These are phyloP conservation scores for Ormyrus thymus DNA, from an alignment of 2,888 invertebrate genomes.

Conservation along the genomic window DNA sequence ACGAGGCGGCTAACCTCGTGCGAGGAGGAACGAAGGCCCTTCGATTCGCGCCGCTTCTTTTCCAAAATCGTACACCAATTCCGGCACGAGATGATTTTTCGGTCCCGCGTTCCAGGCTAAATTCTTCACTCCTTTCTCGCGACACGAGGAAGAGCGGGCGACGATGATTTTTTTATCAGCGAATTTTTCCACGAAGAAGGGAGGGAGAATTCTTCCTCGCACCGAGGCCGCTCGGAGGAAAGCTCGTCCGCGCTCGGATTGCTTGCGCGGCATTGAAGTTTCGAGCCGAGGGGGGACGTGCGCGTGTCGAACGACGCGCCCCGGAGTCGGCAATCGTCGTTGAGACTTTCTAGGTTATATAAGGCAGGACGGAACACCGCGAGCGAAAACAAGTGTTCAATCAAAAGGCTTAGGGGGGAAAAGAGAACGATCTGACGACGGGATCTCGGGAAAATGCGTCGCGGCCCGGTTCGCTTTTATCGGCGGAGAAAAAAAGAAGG, in stretches of 20 bases:
- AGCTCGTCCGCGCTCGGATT: not conserved
- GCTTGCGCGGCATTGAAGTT: not conserved
- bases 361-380: not conserved
- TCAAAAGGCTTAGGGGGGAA: not conserved
- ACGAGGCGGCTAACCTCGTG: conserved; percentile 2
- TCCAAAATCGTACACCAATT: too few species aligned
- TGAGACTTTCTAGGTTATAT: conserved; percentile 24
- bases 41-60: too few species aligned
- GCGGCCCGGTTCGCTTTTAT: not conserved
- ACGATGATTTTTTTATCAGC: too few species aligned
- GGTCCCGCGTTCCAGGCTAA: too few species aligned
- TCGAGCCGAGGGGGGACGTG: not conserved
- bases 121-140: too few species aligned
- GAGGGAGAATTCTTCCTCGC: conserved; percentile 24
- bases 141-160: too few species aligned
- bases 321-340: not conserved
- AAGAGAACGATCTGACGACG: not conserved
- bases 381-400: not conserved
- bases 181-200: not conserved
- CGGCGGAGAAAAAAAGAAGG: not conserved
- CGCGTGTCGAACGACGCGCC: not conserved
- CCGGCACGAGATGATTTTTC: too few species aligned
- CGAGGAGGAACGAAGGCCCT: conserved; percentile 17
- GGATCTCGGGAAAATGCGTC: conserved; percentile 7
- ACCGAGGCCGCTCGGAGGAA: conserved; percentile 14